phyloP scores from a whole-genome alignment of 1,140 invertebrate genomes.

The Portunus trituberculatus region DNA sequence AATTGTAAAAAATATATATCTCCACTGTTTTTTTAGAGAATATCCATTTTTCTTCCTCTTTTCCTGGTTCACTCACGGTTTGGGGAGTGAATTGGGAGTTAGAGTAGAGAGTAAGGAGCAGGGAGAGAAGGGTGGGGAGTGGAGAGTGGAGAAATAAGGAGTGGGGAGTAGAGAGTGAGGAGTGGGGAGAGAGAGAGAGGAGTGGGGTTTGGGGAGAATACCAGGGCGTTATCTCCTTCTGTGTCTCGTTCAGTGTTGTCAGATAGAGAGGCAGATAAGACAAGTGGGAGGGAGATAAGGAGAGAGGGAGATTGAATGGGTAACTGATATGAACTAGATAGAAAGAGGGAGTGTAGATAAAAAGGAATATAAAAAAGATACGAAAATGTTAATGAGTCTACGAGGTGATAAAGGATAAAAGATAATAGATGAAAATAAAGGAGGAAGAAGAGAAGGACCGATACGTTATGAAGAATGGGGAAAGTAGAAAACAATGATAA shows the following conservation, averaged over 20 bases:
- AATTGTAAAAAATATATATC: neutral
- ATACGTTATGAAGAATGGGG: too few species aligned
- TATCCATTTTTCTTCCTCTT: too few species aligned
- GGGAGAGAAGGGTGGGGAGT: too few species aligned
- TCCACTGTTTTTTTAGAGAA: too few species aligned
- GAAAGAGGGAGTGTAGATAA: neutral
- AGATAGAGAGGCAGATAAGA: neutral
- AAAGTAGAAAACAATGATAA: too few species aligned
- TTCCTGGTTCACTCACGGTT: too few species aligned
- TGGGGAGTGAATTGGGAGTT: too few species aligned
- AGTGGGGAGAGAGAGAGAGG: neutral
- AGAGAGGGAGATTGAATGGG: neutral
- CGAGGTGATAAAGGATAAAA: neutral
- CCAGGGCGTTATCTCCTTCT: too few species aligned
- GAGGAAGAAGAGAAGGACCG: too few species aligned
- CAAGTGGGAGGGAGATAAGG: neutral
- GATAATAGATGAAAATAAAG: neutral
- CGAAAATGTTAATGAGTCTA: neutral
- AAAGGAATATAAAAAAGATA: neutral
- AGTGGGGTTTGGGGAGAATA: neutral
- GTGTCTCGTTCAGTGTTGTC: too few species aligned
- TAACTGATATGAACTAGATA: neutral
- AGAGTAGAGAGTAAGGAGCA: too few species aligned
- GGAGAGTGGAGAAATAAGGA: neutral
- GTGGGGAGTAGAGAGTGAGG: neutral